Conservation (phyloP, 2,113 vertebrate species). For the Centrocercus urophasianus region DNA sequence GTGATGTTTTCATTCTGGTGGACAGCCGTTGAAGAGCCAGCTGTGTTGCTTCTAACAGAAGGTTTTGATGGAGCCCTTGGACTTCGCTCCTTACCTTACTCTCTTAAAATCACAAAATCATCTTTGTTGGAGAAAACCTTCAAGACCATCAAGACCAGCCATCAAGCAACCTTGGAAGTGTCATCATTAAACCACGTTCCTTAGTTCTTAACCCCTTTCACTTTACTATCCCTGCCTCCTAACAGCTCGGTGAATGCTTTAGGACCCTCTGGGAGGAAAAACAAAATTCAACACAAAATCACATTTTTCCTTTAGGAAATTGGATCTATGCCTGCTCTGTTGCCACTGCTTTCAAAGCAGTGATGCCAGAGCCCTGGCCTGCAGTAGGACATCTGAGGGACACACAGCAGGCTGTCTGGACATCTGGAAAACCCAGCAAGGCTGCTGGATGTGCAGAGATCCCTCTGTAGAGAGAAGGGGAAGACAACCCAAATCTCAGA, state of each 20-base stretch:
- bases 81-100: background rate
- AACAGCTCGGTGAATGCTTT: background rate
- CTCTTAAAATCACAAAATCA: background rate
- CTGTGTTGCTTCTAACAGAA: background rate
- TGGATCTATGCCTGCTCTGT: background rate
- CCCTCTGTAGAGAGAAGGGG: background rate
- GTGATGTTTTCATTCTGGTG: background rate
- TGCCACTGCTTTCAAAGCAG: background rate
- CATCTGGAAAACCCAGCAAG: background rate
- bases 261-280: background rate
- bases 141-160: background rate
- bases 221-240: background rate
- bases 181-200: background rate
- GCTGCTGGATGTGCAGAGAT: background rate
- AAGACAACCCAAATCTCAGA: background rate
- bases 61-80: background rate
- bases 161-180: background rate
- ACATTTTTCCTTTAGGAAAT: background rate
- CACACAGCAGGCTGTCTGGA: accelerated
- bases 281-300: background rate
- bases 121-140: background rate
- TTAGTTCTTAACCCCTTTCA: background rate
- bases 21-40: background rate
- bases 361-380: background rate
- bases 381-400: no score